Evolutionary conservation across 2,888 invertebrate genomes (phyloP), one percentile per base, ranked within the genome.

Genomic region (Platypus cylindrus): DNA sequence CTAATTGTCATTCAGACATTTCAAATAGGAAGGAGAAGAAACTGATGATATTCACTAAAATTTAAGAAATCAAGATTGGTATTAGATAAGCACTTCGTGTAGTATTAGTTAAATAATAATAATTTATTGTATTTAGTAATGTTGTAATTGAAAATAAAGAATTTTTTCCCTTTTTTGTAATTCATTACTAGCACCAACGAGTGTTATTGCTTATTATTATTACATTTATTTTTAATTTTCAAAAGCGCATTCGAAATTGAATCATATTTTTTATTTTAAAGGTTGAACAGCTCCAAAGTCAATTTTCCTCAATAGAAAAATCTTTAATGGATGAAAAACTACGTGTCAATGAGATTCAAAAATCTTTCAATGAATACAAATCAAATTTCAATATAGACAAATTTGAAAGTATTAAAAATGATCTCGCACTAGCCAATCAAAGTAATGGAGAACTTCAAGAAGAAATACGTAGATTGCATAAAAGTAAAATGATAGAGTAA

Each of bases 381-480:
- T 32, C 25, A 4, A 36, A 41, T 25, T 58, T 44, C 34, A 58
- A 54, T 42, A 33, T 36, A 3, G 56, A 59, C 8, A 50, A 48
- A 12, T 38, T 52, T 3, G 48, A 49, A 20, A 48, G 48, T 33
- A 32, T 57, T 27, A 47, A 50, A 32, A 44, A 48, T 8, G 54
- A 60, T 18, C 32, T 59, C 9, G 34, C 43, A 3, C 34, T 43
- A 13, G 43, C 52, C 2, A 49, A 45, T 25, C 48, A 49, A 20
- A 51, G 43, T 36, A 44, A 54, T 14, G 50, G 52, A 12, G 56
- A 57, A 17, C 40, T 58, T 15, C 58, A 59, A 42, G 54, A 56
- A 35, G 45, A 49, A 9, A 48, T 59, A 11, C 45, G 56, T 18
- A 59, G 57, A 42, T 47, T 53, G n/a, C 49, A 52, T 27, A 60